Evolutionary conservation across 2,113 vertebrate genomes (phyloP).

Genomic region (Gasterosteus nipponicus): DNA sequence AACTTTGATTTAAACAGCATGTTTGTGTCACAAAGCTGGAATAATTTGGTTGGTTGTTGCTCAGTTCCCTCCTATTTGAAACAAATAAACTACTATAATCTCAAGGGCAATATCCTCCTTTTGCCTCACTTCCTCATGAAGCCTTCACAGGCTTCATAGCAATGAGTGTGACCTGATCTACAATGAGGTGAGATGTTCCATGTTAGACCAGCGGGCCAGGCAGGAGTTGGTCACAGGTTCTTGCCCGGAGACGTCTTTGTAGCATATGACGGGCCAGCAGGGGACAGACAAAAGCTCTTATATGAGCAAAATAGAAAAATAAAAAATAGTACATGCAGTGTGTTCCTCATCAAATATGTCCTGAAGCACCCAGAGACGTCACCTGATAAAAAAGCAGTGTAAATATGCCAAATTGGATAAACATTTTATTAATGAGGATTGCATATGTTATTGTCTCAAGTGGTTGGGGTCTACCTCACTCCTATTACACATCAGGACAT

Average conservation of each 20-base stretch:
- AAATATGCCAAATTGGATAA: not conserved
- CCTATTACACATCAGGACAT: not conserved
- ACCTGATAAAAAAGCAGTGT: slow-evolving; percentile 24
- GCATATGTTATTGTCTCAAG: not conserved
- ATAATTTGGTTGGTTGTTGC: not conserved
- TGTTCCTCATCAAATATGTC: slow-evolving; percentile 46
- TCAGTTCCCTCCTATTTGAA: slow-evolving; percentile 1
- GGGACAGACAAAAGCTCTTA: slow-evolving; percentile 44
- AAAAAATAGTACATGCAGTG: slow-evolving; percentile 11
- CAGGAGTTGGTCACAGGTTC: slow-evolving; percentile 68
- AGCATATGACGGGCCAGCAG: slow-evolving; percentile 62
- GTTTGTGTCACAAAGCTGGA: not conserved
- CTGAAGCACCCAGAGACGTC: slow-evolving; percentile 18
- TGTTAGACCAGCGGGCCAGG: slow-evolving; percentile 19
- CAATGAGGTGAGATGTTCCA: slow-evolving; percentile 8
- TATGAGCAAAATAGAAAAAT: not conserved
- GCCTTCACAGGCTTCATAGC: not conserved
- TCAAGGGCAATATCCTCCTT: slow-evolving; percentile 25
- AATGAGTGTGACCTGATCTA: slow-evolving; percentile 29
- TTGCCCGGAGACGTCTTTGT: slow-evolving; percentile 45
- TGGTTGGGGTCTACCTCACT: not conserved
- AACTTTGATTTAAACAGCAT: not conserved
- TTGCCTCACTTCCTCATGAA: slow-evolving; percentile 41
- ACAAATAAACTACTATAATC: not conserved
- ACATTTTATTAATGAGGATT: slow-evolving; percentile 2